phyloP scores from a whole-genome alignment of 2,113 vertebrate genomes.

The Hydrochoerus hydrochaeris region DNA sequence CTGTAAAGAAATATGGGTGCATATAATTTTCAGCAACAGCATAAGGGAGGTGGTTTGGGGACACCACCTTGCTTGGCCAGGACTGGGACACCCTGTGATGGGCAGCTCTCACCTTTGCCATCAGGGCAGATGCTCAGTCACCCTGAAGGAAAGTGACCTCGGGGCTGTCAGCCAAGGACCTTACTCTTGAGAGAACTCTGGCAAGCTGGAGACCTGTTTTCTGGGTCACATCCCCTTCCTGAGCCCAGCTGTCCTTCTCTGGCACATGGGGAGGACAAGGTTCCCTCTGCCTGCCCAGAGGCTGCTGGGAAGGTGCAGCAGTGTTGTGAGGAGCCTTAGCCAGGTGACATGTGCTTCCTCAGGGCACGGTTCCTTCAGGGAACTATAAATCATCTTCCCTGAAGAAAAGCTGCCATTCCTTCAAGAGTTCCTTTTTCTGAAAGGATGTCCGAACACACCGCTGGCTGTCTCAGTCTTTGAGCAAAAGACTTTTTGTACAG shows the following conservation, averaged over 20 bases:
- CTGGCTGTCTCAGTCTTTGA: neutral
- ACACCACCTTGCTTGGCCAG: neutral
- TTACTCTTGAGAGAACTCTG: neutral
- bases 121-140: neutral
- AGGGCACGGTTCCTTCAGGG: neutral
- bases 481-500: neutral
- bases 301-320: neutral
- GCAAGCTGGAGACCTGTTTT: neutral
- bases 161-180: neutral
- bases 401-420: neutral
- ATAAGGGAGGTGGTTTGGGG: neutral
- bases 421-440: neutral
- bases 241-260: neutral
- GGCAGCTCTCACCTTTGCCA: neutral
- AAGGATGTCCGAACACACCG: neutral
- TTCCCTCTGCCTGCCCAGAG: neutral
- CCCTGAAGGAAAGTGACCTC: neutral
- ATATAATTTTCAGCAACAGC: neutral
- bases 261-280: neutral
- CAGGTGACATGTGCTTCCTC: neutral
- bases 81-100: neutral
- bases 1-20: neutral
- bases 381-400: neutral
- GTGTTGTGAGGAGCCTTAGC: neutral
- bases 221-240: neutral